These are phyloP conservation scores for Myotis yumanensis DNA, from an alignment of 2,113 vertebrate genomes.

Conservation along the genomic window DNA sequence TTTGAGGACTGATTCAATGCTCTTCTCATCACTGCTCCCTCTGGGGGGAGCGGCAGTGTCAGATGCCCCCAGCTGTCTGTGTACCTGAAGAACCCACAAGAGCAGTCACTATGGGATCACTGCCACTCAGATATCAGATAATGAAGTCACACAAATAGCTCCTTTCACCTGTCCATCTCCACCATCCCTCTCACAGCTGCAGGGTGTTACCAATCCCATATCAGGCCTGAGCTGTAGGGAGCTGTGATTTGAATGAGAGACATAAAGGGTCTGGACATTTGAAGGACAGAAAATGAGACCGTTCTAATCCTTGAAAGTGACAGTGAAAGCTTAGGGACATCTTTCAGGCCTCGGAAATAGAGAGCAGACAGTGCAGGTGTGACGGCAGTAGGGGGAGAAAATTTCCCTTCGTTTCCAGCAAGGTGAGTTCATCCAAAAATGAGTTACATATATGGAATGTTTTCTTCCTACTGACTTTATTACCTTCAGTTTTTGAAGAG, in stretches of 20 bases:
- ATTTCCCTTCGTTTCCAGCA: background rate
- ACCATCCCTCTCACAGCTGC: rapidly evolving
- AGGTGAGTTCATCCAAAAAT: constrained; percentile 33
- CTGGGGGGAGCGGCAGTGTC: rapidly evolving
- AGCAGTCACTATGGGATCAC: rapidly evolving
- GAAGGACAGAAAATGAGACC: background rate
- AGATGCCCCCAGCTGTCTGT: rapidly evolving
- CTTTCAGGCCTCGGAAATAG: background rate
- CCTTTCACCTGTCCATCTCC: rapidly evolving
- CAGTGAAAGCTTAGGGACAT: background rate
- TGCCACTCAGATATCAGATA: rapidly evolving
- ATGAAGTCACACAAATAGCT: rapidly evolving
- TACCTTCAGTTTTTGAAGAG: constrained; percentile 60
- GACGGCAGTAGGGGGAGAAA: background rate
- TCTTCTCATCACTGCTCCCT: background rate
- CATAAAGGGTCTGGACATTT: background rate
- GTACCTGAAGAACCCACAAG: background rate
- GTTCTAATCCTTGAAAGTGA: background rate
- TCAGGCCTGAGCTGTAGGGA: background rate
- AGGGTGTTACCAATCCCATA: rapidly evolving
- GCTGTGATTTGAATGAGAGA: background rate
- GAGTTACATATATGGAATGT: background rate
- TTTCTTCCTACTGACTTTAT: constrained; percentile 55
- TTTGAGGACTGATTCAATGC: background rate
- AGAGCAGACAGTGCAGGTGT: rapidly evolving